Evolutionary conservation across 2,113 vertebrate genomes (phyloP).

Genomic region (Spheniscus mendiculus): DNA sequence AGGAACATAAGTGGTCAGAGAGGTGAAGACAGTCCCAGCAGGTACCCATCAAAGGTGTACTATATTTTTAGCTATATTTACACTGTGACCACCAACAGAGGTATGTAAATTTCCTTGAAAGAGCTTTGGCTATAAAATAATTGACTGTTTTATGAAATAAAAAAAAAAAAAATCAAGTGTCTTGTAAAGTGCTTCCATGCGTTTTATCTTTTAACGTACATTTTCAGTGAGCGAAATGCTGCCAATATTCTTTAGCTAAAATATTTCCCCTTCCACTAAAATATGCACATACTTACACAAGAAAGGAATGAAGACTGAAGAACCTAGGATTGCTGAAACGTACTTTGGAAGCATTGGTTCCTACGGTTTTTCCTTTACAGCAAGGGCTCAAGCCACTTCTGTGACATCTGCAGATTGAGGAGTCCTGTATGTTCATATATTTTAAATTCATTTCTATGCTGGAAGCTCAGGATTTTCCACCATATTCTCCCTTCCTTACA

Average conservation of each 20-base stretch:
- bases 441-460: neutral
- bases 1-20: neutral
- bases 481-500: neutral
- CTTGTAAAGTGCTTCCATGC: neutral
- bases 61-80: neutral
- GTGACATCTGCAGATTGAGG: neutral
- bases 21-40: neutral
- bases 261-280: neutral
- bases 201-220: neutral
- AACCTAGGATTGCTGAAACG: neutral
- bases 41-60: neutral
- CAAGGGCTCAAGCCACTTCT: neutral
- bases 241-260: neutral
- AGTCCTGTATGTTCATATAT: neutral
- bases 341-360: neutral
- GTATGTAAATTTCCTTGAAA: neutral
- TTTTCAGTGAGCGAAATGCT: neutral
- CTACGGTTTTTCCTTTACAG: neutral
- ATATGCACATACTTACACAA: neutral
- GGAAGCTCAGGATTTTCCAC: neutral
- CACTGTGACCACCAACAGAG: neutral
- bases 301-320: neutral
- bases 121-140: neutral
- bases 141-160: neutral
- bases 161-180: neutral